A percentile compares a stretch with the other conserved stretches of the same genome.
phyloP scores from a whole-genome alignment of 2,888 invertebrate species.

The Lamproptera curius region DNA sequence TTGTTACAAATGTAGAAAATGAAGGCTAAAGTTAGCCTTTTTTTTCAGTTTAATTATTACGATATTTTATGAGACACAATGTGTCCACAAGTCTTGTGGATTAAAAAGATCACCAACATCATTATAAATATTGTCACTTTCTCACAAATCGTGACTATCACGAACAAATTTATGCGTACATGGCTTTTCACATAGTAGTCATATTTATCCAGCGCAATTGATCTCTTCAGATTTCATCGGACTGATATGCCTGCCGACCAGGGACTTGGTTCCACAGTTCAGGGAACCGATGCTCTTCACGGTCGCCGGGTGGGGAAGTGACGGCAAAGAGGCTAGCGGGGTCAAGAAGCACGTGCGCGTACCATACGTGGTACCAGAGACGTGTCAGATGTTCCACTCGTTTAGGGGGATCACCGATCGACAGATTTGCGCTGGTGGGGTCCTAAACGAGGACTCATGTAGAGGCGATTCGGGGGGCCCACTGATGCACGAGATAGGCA shows the following conservation, averaged over 20 bases:
- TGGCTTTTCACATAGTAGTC: too few species aligned
- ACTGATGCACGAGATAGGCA: constrained; percentile 47
- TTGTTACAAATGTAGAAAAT: too few species aligned
- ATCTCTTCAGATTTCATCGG: constrained; percentile 22
- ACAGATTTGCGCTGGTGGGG: constrained; percentile 77
- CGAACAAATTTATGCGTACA: too few species aligned
- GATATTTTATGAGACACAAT: too few species aligned
- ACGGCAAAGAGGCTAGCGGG: constrained; percentile 44
- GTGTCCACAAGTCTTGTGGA: too few species aligned
- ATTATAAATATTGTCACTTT: too few species aligned
- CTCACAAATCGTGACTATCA: too few species aligned
- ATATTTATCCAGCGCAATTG: too few species aligned
- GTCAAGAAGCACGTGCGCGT: constrained; percentile 30
- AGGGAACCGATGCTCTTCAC: constrained; percentile 18
- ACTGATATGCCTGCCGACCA: constrained; percentile 17
- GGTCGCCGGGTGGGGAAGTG: constrained; percentile 56
- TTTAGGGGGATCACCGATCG: constrained; percentile 28
- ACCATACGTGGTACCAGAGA: constrained; percentile 25
- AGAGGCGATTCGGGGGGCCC: constrained; percentile 84
- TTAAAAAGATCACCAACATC: too few species aligned
- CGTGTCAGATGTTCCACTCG: constrained; percentile 19
- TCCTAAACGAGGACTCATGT: constrained; percentile 78
- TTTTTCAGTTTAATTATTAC: too few species aligned
- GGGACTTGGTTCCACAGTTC: constrained; percentile 7
- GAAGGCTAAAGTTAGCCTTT: too few species aligned